Evolutionary conservation across 2,113 vertebrate species (phyloP).

Genomic region (Indicator indicator): DNA sequence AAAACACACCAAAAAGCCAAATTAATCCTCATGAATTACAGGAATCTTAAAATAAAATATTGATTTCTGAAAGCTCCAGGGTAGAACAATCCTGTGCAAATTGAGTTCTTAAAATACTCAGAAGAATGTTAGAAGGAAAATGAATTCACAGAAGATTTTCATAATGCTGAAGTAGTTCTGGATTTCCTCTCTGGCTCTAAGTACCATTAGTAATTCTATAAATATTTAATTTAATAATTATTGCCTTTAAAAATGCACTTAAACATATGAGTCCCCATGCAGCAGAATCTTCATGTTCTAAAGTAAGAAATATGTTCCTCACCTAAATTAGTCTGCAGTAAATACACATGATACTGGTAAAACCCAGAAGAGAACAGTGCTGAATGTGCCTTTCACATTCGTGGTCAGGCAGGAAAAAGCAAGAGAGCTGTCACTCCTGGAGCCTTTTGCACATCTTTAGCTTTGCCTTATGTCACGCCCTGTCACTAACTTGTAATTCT

Average conservation of each 20-base stretch:
- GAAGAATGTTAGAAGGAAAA: neutral
- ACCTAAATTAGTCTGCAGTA: neutral
- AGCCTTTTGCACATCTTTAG: neutral
- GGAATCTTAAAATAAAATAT: neutral
- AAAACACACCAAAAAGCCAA: neutral
- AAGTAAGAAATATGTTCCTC: neutral
- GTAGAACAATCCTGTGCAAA: neutral
- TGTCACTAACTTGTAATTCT: neutral
- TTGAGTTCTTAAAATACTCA: neutral
- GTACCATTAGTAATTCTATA: neutral
- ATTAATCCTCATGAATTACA: neutral
- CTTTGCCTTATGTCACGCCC: neutral
- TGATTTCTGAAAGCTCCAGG: neutral
- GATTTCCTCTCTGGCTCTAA: accelerated
- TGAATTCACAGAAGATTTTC: neutral
- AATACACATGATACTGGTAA: neutral
- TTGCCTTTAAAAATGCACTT: neutral
- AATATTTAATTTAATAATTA: neutral
- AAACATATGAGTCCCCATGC: neutral
- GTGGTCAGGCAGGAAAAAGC: neutral
- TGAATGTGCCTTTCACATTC: neutral
- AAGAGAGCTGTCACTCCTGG: neutral
- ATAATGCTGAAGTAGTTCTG: neutral
- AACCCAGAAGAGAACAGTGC: neutral
- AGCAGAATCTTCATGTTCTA: neutral